These are phyloP conservation scores for Manis pentadactyla DNA, from an alignment of 2,797 vertebrate species.

Conservation along the genomic window DNA sequence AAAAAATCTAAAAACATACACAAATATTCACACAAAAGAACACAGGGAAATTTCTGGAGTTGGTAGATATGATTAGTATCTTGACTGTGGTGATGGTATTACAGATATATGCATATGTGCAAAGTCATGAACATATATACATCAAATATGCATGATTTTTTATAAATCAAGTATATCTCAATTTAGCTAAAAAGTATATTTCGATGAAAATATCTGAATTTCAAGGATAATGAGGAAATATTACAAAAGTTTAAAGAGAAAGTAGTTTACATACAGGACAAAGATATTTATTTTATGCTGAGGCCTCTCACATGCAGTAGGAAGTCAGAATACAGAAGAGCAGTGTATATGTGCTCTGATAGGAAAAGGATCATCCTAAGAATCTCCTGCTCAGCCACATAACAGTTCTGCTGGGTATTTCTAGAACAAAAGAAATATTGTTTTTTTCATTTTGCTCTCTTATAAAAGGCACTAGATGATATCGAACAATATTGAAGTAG, in stretches of 20 bases:
- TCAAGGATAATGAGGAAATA: neutral
- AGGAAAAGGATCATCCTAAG: neutral
- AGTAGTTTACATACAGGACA: neutral
- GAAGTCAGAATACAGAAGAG: neutral
- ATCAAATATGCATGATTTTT: neutral
- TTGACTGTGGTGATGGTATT: neutral
- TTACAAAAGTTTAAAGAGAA: neutral
- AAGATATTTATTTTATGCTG: neutral
- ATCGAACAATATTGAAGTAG: neutral
- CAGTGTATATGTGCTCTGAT: neutral
- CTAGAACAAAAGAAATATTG: neutral
- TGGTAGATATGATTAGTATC: neutral
- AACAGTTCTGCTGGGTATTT: neutral
- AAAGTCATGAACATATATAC: neutral
- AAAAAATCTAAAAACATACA: neutral
- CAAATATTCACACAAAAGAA: neutral
- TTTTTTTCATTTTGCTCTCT: neutral
- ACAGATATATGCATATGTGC: neutral
- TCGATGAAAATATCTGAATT: neutral
- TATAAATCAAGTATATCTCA: neutral
- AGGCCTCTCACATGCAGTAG: neutral
- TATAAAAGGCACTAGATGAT: neutral
- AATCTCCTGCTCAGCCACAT: neutral
- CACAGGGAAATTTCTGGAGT: neutral
- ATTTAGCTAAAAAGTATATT: neutral